Evolutionary conservation across 2,888 invertebrate species (phyloP).

Genomic region (Achlya flavicornis): DNA sequence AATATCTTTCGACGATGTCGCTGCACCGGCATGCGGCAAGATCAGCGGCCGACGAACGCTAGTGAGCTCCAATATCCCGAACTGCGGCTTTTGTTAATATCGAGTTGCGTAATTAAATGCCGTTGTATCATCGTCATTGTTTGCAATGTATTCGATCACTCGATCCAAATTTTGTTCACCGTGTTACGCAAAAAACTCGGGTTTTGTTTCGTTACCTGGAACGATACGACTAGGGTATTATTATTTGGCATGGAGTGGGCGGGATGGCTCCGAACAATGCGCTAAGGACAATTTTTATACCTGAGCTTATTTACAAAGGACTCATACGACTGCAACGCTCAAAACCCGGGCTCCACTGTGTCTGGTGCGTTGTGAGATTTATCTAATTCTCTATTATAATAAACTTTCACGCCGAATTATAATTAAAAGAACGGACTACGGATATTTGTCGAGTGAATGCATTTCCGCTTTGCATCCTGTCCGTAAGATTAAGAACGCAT

Average conservation of each 20-base stretch:
- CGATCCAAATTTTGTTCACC: conserved; percentile 62
- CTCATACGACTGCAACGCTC: conserved; percentile 43
- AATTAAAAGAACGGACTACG: conserved; percentile 57
- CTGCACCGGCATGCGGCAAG: conserved; percentile 22
- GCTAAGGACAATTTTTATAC: conserved; percentile 69
- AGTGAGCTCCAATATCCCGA: conserved; percentile 24
- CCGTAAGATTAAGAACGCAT: conserved; percentile 64
- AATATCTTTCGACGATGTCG: conserved; percentile 30
- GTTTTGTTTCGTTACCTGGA: conserved; percentile 75
- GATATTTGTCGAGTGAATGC: conserved; percentile 54
- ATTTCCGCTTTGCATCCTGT: conserved; percentile 70
- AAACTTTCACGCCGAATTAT: conserved; percentile 60
- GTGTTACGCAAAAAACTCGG: conserved; percentile 73
- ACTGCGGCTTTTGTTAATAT: conserved; percentile 38
- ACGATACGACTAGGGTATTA: conserved; percentile 55
- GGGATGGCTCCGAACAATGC: conserved; percentile 67
- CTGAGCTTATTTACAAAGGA: conserved; percentile 77
- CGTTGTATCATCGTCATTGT: conserved; percentile 60
- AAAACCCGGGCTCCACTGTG: conserved; percentile 64
- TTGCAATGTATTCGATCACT: conserved; percentile 63
- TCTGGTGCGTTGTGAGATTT: conserved; percentile 62
- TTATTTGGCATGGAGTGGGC: conserved; percentile 73
- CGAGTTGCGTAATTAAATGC: conserved; percentile 59
- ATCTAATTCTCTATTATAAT: conserved; percentile 48
- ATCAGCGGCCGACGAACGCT: conserved; percentile 30